These are phyloP conservation scores for Nematolebias whitei DNA, from an alignment of 2,113 vertebrate species.

Conservation along the genomic window DNA sequence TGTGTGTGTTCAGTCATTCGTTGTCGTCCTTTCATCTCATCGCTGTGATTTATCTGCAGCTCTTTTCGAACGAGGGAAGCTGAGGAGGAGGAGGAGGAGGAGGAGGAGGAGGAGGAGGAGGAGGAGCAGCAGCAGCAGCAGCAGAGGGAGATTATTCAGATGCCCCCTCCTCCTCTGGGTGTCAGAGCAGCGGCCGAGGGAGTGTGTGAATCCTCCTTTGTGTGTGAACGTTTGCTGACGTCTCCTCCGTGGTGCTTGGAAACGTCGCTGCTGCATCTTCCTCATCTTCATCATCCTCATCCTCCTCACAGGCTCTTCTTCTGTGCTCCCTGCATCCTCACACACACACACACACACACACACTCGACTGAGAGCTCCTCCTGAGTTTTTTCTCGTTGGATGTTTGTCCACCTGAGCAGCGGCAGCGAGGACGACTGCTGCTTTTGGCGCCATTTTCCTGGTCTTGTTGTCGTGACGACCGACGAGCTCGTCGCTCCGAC, in stretches of 20 bases:
- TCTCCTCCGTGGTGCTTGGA: neutral
- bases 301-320: constrained; percentile 4
- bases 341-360: neutral
- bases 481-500: neutral
- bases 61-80: neutral
- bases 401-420: constrained; percentile 17
- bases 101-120: too few species aligned
- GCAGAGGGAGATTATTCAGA: constrained; percentile 54
- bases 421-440: constrained; percentile 14
- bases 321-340: constrained; percentile 20
- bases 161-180: constrained; percentile 26
- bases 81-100: too few species aligned
- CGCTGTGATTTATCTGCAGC: neutral
- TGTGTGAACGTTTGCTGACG: neutral
- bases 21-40: constrained; percentile 14
- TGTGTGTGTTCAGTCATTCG: constrained; percentile 5
- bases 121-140: too few species aligned
- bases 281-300: neutral
- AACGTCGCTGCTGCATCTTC: constrained; percentile 13
- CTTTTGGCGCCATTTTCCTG: constrained; percentile 64
- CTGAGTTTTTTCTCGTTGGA: neutral
- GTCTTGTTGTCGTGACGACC: constrained; percentile 2
- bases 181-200: constrained; percentile 10
- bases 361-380: constrained; percentile 5
- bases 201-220: neutral